Conservation (phyloP, 2,888 invertebrate genomes). For the Lasioglossum oenotherae region DNA sequence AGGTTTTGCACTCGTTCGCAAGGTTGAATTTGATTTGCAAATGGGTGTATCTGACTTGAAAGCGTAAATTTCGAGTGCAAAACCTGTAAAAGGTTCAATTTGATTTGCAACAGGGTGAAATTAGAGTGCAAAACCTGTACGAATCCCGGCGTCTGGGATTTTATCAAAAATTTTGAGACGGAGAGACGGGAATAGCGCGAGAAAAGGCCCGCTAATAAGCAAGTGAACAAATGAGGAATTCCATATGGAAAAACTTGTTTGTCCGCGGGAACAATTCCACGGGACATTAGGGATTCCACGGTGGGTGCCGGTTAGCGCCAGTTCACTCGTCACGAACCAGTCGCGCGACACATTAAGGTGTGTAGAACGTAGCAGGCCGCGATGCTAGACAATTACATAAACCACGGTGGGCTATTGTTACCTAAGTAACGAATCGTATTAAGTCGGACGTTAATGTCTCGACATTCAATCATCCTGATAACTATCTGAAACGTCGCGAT, state of each 20-base stretch:
- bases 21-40: too few relatives aligned
- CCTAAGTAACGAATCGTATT: slow-evolving; percentile 9
- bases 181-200: too few relatives aligned
- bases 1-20: too few relatives aligned
- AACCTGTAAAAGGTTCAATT: too few relatives aligned
- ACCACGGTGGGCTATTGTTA: slow-evolving; percentile 41
- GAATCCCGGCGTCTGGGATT: too few relatives aligned
- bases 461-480: slow-evolving; percentile 29
- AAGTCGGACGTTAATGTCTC: slow-evolving; percentile 18
- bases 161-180: too few relatives aligned
- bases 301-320: slow-evolving; percentile 47
- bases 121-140: too few relatives aligned
- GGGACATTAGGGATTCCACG: slow-evolving; percentile 49
- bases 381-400: slow-evolving; percentile 44
- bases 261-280: slow-evolving; percentile 41
- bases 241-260: slow-evolving; percentile 24
- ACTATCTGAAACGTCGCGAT: slow-evolving; percentile 17
- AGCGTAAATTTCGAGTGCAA: too few relatives aligned
- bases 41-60: too few relatives aligned
- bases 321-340: slow-evolving; percentile 39
- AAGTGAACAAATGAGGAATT: not conserved
- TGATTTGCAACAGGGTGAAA: too few relatives aligned
- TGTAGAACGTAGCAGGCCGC: slow-evolving; percentile 26
- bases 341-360: slow-evolving; percentile 41
- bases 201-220: not conserved